Percentiles rank a stretch among this genome's conserved stretches.
phyloP scores from a whole-genome alignment of 2,888 invertebrate species.

The Eupithecia insigniata region DNA sequence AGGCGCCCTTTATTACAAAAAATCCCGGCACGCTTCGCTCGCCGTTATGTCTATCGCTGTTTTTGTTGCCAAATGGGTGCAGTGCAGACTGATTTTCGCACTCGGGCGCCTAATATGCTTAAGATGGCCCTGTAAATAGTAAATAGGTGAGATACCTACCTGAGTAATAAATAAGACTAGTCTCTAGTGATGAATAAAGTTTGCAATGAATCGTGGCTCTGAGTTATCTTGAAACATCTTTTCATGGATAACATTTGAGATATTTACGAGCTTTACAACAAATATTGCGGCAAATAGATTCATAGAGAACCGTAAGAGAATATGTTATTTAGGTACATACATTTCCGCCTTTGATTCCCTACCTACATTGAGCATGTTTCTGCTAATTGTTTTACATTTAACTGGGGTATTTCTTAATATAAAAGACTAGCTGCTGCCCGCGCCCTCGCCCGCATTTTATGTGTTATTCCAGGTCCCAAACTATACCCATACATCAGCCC shows the following conservation, averaged over 20 bases:
- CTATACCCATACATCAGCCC: too few species aligned
- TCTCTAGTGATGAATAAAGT: slow-evolving; percentile 7
- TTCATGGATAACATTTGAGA: not conserved
- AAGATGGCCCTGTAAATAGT: too few species aligned
- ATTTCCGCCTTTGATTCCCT: not conserved
- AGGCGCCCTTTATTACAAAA: too few species aligned
- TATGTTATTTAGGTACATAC: not conserved
- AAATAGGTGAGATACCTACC: not conserved
- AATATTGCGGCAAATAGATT: not conserved
- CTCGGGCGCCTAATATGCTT: too few species aligned
- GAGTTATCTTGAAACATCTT: not conserved
- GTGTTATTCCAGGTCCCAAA: too few species aligned
- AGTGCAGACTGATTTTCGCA: too few species aligned
- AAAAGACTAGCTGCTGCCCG: too few species aligned
- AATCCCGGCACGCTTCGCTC: too few species aligned
- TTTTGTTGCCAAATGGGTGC: too few species aligned
- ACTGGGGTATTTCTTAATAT: too few species aligned
- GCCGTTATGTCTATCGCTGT: too few species aligned
- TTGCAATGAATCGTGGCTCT: not conserved
- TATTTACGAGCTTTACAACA: not conserved
- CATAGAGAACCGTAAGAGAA: not conserved
- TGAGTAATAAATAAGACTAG: slow-evolving; percentile 6
- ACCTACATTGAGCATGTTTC: not conserved
- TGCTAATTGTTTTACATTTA: not conserved
- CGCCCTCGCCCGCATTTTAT: too few species aligned